Percentiles rank a stretch among this genome's conserved stretches.
Conservation (phyloP, 1,140 invertebrate genomes). For the Harlomillsia oculata region DNA sequence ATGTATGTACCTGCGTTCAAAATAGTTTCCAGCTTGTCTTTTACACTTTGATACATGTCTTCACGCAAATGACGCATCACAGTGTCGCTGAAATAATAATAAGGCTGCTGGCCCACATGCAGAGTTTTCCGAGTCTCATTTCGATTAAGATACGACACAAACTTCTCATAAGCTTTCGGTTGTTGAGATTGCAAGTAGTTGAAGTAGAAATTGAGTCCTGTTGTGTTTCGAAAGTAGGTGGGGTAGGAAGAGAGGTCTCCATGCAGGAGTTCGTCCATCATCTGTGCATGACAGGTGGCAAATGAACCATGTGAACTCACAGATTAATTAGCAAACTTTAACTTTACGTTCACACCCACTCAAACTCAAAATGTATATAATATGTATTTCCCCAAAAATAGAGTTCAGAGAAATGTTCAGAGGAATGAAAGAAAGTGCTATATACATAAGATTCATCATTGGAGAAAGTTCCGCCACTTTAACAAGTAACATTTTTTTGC, state of each 20-base stretch:
- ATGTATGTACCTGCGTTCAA: slow-evolving; percentile 29
- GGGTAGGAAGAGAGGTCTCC: slow-evolving; percentile 41
- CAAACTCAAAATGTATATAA: too few relatives aligned
- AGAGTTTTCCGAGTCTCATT: slow-evolving; percentile 42
- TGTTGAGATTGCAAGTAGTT: slow-evolving; percentile 43
- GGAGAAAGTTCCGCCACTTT: too few relatives aligned
- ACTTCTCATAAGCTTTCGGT: slow-evolving; percentile 42
- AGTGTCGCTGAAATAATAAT: slow-evolving; percentile 20
- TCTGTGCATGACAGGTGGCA: too few relatives aligned
- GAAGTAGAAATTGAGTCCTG: slow-evolving; percentile 45
- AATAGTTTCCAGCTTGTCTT: slow-evolving; percentile 30
- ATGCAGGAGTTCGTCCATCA: slow-evolving; percentile 45
- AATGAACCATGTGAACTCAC: too few relatives aligned
- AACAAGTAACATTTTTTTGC: too few relatives aligned
- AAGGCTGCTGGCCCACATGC: slow-evolving; percentile 43
- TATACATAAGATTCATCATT: too few relatives aligned
- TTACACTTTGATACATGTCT: slow-evolving; percentile 19
- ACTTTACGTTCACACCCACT: too few relatives aligned
- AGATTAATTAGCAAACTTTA: too few relatives aligned
- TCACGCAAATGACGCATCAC: slow-evolving; percentile 16
- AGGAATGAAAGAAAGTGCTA: too few relatives aligned
- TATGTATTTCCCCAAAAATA: too few relatives aligned
- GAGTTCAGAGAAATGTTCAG: too few relatives aligned
- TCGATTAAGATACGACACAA: slow-evolving; percentile 39
- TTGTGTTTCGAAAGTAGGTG: slow-evolving; percentile 45